Conservation (phyloP, 2,888 invertebrate species). For the Mythimna vitellina region DNA sequence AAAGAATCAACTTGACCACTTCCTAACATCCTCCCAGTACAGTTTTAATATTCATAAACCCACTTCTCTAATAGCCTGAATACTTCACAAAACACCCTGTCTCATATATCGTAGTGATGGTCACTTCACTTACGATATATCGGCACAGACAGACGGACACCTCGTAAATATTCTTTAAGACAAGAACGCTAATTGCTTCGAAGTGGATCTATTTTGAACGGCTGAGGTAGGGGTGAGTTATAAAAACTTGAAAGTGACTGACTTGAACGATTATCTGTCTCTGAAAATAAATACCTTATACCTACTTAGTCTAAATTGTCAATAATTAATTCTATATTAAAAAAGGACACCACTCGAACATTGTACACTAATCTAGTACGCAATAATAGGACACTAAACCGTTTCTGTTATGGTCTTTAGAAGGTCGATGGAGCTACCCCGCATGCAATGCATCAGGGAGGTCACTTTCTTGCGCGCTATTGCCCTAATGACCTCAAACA, state of each 20-base stretch:
- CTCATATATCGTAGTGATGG: slow-evolving; percentile 69
- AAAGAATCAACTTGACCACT: neutral
- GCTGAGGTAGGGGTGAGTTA: slow-evolving; percentile 12
- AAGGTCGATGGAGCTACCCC: too few relatives aligned
- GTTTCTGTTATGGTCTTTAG: too few relatives aligned
- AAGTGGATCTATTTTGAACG: slow-evolving; percentile 44
- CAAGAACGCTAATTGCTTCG: slow-evolving; percentile 78
- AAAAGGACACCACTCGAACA: too few relatives aligned
- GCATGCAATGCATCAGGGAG: too few relatives aligned
- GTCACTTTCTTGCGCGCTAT: too few relatives aligned
- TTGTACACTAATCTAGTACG: too few relatives aligned
- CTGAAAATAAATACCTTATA: too few relatives aligned
- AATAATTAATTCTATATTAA: too few relatives aligned
- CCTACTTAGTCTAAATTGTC: too few relatives aligned
- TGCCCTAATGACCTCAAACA: too few relatives aligned
- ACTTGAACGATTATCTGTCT: neutral
- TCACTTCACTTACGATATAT: slow-evolving; percentile 67
- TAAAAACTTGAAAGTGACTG: slow-evolving; percentile 18
- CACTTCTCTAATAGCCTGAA: slow-evolving; percentile 28
- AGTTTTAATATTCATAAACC: slow-evolving; percentile 46
- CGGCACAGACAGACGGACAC: slow-evolving; percentile 69
- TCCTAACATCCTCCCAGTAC: neutral
- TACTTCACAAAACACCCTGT: slow-evolving; percentile 45
- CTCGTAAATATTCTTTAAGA: slow-evolving; percentile 79
- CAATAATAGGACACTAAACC: too few relatives aligned